Conservation (phyloP, 2,888 invertebrate genomes). For the Pristionchus maxplancki region DNA sequence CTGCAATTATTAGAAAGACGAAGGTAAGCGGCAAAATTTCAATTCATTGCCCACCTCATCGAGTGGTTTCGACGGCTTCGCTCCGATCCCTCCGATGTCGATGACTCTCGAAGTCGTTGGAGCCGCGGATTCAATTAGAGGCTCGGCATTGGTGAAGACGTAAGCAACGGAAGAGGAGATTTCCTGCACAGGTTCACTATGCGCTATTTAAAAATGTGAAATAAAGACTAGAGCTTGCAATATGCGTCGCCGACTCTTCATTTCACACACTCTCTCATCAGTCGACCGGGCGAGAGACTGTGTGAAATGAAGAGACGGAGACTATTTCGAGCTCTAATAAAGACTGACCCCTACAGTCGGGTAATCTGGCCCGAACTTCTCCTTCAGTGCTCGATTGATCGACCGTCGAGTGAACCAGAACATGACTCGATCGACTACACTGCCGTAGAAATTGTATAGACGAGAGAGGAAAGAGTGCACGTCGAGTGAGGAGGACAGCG, state of each 20-base stretch:
- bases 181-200: no score
- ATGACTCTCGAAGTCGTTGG: no score
- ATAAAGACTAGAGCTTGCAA: no score
- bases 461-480: conserved; percentile 11
- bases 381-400: not conserved
- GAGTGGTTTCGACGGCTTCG: not conserved
- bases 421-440: not conserved
- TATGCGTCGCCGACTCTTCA: no score
- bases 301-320: no score
- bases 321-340: no score
- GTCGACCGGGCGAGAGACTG: no score
- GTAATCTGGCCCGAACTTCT: not conserved
- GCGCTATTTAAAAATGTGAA: no score
- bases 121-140: no score
- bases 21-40: not conserved
- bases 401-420: not conserved
- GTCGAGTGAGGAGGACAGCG: not conserved
- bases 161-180: not conserved
- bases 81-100: not conserved
- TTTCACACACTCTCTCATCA: no score
- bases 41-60: not conserved
- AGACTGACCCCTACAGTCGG: not conserved
- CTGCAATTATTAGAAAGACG: not conserved
- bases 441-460: not conserved
- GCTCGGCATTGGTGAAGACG: not conserved